Evolutionary conservation across 2,888 invertebrate species (phyloP), one percentile per base, ranked within the genome.

Genomic region (Myopa testacea): DNA sequence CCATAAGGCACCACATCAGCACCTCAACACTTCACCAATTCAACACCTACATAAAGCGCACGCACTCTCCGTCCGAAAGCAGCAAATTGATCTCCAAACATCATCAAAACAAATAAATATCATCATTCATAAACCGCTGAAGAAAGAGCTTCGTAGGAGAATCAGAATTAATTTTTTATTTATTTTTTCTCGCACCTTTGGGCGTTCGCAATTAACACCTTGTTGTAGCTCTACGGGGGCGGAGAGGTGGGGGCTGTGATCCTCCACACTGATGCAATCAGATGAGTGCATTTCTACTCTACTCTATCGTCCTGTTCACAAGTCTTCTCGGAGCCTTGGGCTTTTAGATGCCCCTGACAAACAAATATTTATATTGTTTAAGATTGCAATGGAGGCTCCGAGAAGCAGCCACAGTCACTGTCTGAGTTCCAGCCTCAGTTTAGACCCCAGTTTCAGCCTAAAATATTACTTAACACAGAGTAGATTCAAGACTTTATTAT

Each of bases 361-460:
- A 86, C 88, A 87, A 87, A 87, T 87, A 87, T 87, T 87, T 87
- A 87, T 87, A 87, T 86, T 86, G 84, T 81, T 85, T 84, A 86
- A 86, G 87, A 87, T 87, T 87, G 86, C 84, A 85, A 85, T 86
- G 84, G 84, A 37, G 19, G 4, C n/a, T 40, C 16, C 12, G 40
- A 62, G 34, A 58, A 58, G n/a, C 58, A 58, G 19, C 58, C n/a
- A 34, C 70, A 58, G 38, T 60, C 34, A 55, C 19, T 26, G 26
- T 2, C 26, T 26, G 26, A 26, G 26, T 26, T 26, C 26, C 26
- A 26, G 26, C 26, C 26, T 26, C 26, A 26, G 26, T 26, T 26
- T 26, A 55, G 16, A 38, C 58, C 38, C 62, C 14, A 45, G 14
- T 14, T 45, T 45, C 16, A 60, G 65, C 34, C 19, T 67, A 67